A percentile compares a stretch with the other conserved stretches of the same genome.
These are phyloP conservation scores for Saccopteryx leptura DNA, from an alignment of 2,113 vertebrate species.

Conservation along the genomic window DNA sequence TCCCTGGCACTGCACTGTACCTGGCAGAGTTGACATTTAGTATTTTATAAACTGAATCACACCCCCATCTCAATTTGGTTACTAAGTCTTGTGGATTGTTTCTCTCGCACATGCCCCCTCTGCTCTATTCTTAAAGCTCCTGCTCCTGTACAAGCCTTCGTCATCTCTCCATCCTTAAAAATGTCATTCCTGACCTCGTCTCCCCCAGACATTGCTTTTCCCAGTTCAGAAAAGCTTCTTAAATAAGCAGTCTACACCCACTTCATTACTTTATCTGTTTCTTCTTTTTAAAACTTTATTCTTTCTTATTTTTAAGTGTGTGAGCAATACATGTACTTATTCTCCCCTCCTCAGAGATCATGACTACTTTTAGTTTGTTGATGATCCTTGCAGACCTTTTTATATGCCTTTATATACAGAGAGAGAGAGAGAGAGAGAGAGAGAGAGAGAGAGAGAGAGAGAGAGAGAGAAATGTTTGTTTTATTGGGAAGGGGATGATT, in stretches of 20 bases:
- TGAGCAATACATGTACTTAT: background rate
- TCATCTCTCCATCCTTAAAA: background rate
- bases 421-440: background rate
- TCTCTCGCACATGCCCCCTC: background rate
- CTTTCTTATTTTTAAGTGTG: conserved; percentile 45
- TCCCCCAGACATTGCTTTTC: background rate
- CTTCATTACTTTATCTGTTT: conserved; percentile 60
- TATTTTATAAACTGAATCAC: conserved; percentile 19
- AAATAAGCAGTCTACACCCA: conserved; percentile 17
- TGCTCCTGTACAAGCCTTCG: background rate
- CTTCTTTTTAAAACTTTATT: conserved; percentile 23
- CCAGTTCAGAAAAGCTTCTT: conserved; percentile 36
- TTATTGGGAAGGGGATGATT: background rate
- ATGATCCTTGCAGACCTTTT: conserved; percentile 11
- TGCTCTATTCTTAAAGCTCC: background rate
- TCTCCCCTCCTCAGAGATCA: conserved; percentile 16
- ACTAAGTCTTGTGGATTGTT: background rate
- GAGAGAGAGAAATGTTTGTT: background rate
- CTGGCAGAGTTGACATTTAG: conserved; percentile 1
- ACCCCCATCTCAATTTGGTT: background rate
- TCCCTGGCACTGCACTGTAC: background rate
- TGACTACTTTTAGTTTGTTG: conserved; percentile 45
- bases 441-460: background rate
- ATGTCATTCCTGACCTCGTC: background rate
- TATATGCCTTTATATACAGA: background rate